Evolutionary conservation across 2,888 invertebrate genomes (phyloP).

Genomic region (Zhengitettix transpicula): DNA sequence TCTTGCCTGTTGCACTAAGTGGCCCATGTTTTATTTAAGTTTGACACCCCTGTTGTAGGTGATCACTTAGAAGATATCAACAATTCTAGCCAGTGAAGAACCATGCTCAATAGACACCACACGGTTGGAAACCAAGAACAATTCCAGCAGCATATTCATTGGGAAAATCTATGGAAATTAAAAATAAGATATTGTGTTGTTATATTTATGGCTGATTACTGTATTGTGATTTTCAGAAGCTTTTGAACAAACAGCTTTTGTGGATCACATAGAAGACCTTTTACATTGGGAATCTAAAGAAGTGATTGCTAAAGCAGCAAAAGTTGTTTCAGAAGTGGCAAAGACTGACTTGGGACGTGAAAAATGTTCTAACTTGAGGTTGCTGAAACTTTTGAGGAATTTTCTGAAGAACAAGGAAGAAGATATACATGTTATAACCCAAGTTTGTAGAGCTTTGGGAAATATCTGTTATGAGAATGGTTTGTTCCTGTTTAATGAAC

Average conservation of each 20-base stretch:
- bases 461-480: conserved; percentile 83
- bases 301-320: conserved; percentile 32
- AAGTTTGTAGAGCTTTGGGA: conserved; percentile 67
- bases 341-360: conserved; percentile 61
- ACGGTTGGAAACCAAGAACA: too few species aligned
- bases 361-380: conserved; percentile 35
- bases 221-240: background rate
- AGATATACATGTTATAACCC: conserved; percentile 41
- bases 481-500: conserved; percentile 10
- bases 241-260: background rate
- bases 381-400: conserved; percentile 14
- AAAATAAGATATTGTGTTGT: too few species aligned
- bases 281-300: conserved; percentile 11
- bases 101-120: too few species aligned
- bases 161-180: too few species aligned
- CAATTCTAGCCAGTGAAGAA: too few species aligned
- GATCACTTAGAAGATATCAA: too few species aligned
- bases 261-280: conserved; percentile 1
- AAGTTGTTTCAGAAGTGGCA: conserved; percentile 65
- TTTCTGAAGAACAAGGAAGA: conserved; percentile 18
- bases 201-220: too few species aligned
- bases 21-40: too few species aligned
- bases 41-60: too few species aligned
- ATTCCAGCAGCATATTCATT: too few species aligned
- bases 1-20: too few species aligned